Conservation (phyloP, 2,113 vertebrate genomes). For the Lepisosteus osseus region DNA sequence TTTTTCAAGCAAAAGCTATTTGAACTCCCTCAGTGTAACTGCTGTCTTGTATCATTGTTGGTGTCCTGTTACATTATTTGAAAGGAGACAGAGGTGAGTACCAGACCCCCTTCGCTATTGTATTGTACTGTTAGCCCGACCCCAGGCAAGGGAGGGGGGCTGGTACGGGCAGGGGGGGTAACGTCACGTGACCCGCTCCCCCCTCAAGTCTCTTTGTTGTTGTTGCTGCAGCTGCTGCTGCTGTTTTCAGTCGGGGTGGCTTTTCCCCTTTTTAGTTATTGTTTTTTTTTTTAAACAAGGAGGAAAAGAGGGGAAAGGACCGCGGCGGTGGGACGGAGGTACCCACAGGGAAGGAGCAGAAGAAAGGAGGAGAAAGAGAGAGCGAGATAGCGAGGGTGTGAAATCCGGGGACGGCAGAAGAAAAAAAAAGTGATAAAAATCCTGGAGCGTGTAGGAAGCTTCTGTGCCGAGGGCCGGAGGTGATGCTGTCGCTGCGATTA, state of each 20-base stretch:
- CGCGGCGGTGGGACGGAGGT: not conserved
- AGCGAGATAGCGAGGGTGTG: constrained; percentile 6
- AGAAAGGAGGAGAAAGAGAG: not conserved
- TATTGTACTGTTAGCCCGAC: not conserved
- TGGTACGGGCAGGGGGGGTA: constrained; percentile 32
- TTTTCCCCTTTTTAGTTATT: not conserved
- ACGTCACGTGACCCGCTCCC: constrained; percentile 48
- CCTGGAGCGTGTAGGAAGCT: constrained; percentile 15
- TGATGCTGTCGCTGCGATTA: constrained; percentile 16
- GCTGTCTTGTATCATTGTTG: too few relatives aligned
- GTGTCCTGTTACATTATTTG: too few relatives aligned
- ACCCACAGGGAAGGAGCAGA: constrained; percentile 9
- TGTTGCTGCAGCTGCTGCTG: constrained; percentile 35
- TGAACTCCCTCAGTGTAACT: too few relatives aligned
- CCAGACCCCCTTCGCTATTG: not conserved
- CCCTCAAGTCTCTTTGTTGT: constrained; percentile 59
- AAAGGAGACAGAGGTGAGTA: not conserved
- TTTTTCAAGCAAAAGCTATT: too few relatives aligned
- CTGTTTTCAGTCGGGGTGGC: constrained; percentile 11
- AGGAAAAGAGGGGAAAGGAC: not conserved
- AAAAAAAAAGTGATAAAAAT: constrained; percentile 21
- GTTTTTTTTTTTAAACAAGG: constrained; percentile 7
- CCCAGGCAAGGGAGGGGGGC: not conserved
- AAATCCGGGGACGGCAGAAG: not conserved
- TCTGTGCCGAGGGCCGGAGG: constrained; percentile 14